Percentiles rank a stretch among this genome's conserved stretches.
phyloP scores from a whole-genome alignment of 1,140 invertebrate species.

The Trichogramma pretiosum region DNA sequence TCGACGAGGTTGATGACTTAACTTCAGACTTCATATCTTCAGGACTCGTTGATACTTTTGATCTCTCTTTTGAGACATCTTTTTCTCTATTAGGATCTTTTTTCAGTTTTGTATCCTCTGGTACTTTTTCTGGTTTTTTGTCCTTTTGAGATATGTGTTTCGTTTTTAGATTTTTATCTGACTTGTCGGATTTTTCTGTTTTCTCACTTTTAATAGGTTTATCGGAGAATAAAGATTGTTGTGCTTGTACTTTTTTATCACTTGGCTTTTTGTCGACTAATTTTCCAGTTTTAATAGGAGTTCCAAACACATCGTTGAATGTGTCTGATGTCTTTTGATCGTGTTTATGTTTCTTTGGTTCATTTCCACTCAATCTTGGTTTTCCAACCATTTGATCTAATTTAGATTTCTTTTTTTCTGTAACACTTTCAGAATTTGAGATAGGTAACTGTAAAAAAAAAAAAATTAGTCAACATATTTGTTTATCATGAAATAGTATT shows the following conservation, averaged over 20 bases:
- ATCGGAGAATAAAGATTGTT: too few relatives aligned
- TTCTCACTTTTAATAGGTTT: too few relatives aligned
- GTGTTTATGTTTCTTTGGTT: slow-evolving; percentile 52
- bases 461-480: too few relatives aligned
- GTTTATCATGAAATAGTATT: neutral
- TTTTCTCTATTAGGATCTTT: slow-evolving; percentile 60
- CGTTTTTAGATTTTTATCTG: slow-evolving; percentile 53
- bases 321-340: slow-evolving; percentile 55
- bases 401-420: slow-evolving; percentile 37
- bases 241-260: slow-evolving; percentile 18
- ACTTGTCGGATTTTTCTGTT: slow-evolving; percentile 50
- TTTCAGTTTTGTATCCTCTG: slow-evolving; percentile 53
- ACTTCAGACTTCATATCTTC: slow-evolving; percentile 26
- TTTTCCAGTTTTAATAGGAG: slow-evolving; percentile 63
- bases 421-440: slow-evolving; percentile 27
- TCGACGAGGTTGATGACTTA: neutral
- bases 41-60: slow-evolving; percentile 55
- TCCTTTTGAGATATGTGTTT: slow-evolving; percentile 51
- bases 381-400: slow-evolving; percentile 51
- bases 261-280: slow-evolving; percentile 51
- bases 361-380: slow-evolving; percentile 55
- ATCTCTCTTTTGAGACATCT: slow-evolving; percentile 52
- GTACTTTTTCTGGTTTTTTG: slow-evolving; percentile 47
- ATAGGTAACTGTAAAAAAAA: slow-evolving; percentile 26
- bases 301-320: slow-evolving; percentile 71